phyloP scores from a whole-genome alignment of 2,113 vertebrate species.

The Cheirogaleus medius region DNA sequence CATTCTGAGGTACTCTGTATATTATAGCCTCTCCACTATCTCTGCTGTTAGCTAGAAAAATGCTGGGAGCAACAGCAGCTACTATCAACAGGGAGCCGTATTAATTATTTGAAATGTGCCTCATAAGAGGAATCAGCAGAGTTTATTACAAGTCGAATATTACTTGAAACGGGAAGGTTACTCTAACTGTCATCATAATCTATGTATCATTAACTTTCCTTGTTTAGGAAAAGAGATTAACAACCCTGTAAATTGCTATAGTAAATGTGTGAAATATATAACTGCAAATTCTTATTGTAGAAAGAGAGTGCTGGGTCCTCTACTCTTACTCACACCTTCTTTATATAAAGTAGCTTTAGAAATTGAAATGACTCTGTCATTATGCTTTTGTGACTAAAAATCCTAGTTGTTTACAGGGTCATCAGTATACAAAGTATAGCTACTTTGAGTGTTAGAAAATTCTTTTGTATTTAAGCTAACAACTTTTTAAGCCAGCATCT shows the following conservation, averaged over 20 bases:
- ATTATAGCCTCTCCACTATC: conserved; percentile 60
- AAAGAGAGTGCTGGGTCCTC: conserved; percentile 63
- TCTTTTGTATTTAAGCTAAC: neutral
- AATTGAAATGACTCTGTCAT: conserved; percentile 41
- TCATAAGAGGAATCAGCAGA: conserved; percentile 85
- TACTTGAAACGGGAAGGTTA: conserved; percentile 86
- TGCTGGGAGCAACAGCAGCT: conserved; percentile 82
- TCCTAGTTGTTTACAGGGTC: conserved; percentile 16
- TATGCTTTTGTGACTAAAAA: conserved; percentile 17
- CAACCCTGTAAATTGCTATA: conserved; percentile 80
- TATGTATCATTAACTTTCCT: conserved; percentile 87
- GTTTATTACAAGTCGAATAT: conserved; percentile 86
- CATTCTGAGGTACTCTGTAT: conserved; percentile 73
- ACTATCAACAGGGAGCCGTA: conserved; percentile 85
- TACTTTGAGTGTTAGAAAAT: neutral
- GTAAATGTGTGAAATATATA: conserved; percentile 82
- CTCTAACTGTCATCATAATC: conserved; percentile 84
- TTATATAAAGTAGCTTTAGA: conserved; percentile 47
- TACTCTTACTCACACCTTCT: neutral
- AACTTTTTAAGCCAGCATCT: neutral
- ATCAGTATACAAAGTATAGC: neutral
- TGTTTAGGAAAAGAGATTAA: conserved; percentile 87
- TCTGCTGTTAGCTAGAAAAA: conserved; percentile 72
- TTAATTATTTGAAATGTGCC: conserved; percentile 90
- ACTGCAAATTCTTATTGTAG: conserved; percentile 69